phyloP scores from a whole-genome alignment of 2,113 vertebrate genomes.

The Toxostoma redivivum region DNA sequence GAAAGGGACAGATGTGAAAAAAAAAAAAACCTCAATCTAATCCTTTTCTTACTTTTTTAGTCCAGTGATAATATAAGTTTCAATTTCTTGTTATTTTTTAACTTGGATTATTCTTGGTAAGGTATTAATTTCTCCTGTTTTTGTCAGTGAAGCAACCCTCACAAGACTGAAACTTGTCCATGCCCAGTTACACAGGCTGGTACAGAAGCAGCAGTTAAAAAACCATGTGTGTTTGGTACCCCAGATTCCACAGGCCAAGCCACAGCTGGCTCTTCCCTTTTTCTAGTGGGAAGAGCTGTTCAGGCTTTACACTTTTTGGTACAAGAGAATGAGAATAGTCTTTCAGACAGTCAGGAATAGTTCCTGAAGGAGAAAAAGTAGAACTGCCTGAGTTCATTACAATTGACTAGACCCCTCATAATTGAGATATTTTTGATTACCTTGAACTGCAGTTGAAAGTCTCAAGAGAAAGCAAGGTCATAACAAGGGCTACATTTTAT shows the following conservation, averaged over 20 bases:
- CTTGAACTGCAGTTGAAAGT: not conserved
- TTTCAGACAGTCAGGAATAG: not conserved
- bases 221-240: fast-evolving
- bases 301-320: not conserved
- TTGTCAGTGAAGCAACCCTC: fast-evolving
- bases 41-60: not conserved
- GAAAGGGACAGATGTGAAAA: not conserved
- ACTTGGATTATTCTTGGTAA: not conserved
- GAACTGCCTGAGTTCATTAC: not conserved
- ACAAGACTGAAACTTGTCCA: not conserved
- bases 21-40: not conserved
- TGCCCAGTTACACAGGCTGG: not conserved
- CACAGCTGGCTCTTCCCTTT: not conserved
- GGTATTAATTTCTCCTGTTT: not conserved
- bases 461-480: not conserved
- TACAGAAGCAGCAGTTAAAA: not conserved
- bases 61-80: not conserved
- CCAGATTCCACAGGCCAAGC: not conserved
- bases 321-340: not conserved
- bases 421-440: not conserved
- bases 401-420: not conserved
- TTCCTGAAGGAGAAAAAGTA: not conserved
- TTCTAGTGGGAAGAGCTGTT: not conserved
- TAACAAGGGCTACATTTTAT: not conserved
- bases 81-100: not conserved